These are phyloP conservation scores for Perodicticus potto DNA, from an alignment of 2,797 vertebrate species.

Conservation along the genomic window DNA sequence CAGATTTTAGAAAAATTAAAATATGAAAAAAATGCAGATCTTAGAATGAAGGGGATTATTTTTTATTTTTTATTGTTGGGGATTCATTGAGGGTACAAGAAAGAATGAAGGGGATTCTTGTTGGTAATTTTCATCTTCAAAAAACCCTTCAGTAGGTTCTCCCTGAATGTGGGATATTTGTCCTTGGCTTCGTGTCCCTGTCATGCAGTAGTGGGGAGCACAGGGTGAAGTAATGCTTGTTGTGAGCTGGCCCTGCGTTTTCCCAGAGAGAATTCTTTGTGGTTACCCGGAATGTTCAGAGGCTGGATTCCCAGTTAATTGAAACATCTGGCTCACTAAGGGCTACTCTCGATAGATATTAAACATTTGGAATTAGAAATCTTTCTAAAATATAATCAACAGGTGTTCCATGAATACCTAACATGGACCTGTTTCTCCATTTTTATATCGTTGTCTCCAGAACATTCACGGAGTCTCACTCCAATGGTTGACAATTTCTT, in stretches of 20 bases:
- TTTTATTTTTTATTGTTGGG: too few relatives aligned
- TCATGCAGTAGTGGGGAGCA: background rate
- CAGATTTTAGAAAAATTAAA: background rate
- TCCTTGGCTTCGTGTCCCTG: background rate
- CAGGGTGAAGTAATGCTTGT: background rate
- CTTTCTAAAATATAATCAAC: background rate
- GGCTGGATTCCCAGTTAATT: background rate
- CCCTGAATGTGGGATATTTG: background rate
- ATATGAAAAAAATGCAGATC: background rate
- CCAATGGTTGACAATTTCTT: fast-evolving
- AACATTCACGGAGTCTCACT: background rate
- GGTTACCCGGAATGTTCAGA: background rate
- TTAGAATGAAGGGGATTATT: background rate
- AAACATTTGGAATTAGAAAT: background rate
- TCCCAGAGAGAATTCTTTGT: background rate
- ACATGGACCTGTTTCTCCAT: background rate
- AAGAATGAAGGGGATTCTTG: background rate
- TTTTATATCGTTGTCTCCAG: background rate
- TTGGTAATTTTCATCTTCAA: constrained; percentile 12
- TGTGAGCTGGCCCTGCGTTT: background rate
- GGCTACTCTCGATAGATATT: background rate
- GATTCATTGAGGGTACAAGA: too few relatives aligned
- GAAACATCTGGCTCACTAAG: background rate
- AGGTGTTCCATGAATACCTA: background rate
- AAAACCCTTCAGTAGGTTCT: background rate